These are phyloP conservation scores for Caenorhabditis tropicalis DNA, from an alignment of 1,140 invertebrate genomes.

Conservation along the genomic window DNA sequence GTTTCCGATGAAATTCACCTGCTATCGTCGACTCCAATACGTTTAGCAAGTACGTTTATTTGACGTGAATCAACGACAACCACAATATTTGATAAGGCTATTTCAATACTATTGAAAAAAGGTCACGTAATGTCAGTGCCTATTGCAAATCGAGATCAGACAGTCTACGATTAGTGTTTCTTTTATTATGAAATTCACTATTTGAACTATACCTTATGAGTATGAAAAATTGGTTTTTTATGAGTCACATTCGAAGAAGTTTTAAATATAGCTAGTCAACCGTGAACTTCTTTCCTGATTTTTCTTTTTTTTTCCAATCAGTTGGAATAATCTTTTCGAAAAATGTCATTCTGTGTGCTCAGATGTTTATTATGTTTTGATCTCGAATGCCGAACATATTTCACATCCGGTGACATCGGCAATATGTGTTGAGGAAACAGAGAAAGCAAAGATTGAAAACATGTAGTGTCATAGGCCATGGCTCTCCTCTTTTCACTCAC, in stretches of 20 bases:
- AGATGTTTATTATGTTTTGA: neutral
- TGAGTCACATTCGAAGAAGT: neutral
- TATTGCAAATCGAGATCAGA: neutral
- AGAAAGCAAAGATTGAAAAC: conserved; percentile 40
- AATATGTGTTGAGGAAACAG: neutral
- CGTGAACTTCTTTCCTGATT: too few relatives aligned
- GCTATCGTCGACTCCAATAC: neutral
- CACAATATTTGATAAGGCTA: neutral
- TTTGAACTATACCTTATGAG: neutral
- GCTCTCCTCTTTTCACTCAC: neutral
- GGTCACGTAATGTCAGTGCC: neutral
- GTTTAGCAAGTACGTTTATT: neutral
- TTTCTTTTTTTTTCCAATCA: too few relatives aligned
- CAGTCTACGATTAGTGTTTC: neutral
- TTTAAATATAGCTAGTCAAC: neutral
- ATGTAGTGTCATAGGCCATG: neutral
- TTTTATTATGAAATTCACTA: neutral
- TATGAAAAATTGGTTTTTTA: neutral
- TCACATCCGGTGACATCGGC: neutral
- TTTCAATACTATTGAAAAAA: neutral
- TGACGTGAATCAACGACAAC: neutral
- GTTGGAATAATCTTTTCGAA: neutral
- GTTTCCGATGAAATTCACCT: conserved; percentile 1
- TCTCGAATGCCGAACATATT: neutral
- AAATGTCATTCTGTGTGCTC: neutral